Conservation (phyloP, 2,888 invertebrate species). For the Melanostoma mellinum region DNA sequence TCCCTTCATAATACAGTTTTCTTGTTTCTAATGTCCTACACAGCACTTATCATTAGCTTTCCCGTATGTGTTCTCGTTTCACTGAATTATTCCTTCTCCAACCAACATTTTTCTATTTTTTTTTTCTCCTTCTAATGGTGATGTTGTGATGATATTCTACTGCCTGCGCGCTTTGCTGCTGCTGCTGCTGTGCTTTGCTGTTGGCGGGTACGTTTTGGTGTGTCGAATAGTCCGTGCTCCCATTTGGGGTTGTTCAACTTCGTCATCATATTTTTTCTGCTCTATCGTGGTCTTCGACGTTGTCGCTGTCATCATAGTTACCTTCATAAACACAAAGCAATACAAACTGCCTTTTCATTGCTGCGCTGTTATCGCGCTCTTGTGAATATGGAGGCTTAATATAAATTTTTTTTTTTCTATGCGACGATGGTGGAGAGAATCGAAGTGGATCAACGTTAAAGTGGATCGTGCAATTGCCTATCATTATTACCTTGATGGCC, state of each 20-base stretch:
- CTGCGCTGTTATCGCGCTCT: constrained; percentile 30
- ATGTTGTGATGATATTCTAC: constrained; percentile 48
- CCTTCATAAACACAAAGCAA: constrained; percentile 20
- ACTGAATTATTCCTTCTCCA: constrained; percentile 50
- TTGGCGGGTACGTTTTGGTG: constrained; percentile 49
- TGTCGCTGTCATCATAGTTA: constrained; percentile 42
- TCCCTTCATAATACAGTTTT: too few species aligned
- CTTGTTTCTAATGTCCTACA: too few species aligned
- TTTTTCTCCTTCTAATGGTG: constrained; percentile 16
- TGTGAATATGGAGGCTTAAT: constrained; percentile 51
- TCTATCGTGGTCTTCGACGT: constrained; percentile 43
- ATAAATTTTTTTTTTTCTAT: constrained; percentile 7
- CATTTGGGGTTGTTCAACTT: constrained; percentile 69
- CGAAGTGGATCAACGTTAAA: constrained; percentile 52
- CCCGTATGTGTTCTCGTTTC: constrained; percentile 25
- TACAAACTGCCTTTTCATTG: constrained; percentile 14
- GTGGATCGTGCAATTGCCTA: constrained; percentile 54
- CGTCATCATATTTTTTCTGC: constrained; percentile 56
- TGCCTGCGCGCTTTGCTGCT: constrained; percentile 22
- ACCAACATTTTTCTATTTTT: constrained; percentile 1
- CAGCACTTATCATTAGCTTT: constrained; percentile 20
- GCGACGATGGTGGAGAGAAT: constrained; percentile 19
- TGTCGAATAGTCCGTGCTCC: constrained; percentile 68
- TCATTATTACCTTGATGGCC: constrained; percentile 47
- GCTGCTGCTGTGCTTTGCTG: constrained; percentile 23